Evolutionary conservation across 2,797 vertebrate species (phyloP), one percentile per base, ranked within the genome.

Genomic region (Labroides dimidiatus): DNA sequence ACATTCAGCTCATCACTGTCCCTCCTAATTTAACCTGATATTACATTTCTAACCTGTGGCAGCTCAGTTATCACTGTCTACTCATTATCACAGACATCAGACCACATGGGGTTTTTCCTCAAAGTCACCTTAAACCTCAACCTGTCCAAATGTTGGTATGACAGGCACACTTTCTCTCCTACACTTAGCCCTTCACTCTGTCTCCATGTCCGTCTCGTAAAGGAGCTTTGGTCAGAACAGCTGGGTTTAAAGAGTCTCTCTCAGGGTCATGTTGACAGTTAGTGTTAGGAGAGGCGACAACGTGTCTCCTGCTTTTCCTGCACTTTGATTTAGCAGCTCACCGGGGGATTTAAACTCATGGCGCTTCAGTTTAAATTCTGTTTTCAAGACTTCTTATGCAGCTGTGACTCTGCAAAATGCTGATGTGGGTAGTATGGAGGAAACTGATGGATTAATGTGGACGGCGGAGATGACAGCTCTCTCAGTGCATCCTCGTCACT

Each of bases 211-310:
- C 10, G 45, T 54, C 49, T 47, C 49, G 56, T 48, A 8, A 39
- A 27, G 10, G 16, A 55, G 50, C 59, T 20, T 65, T 42, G 19
- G 44, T 68, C 71, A 24, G 60, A 84, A 81, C 88, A 89, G 87
- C 86, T 88, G 86, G 54, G 58, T 64, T 53, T 86, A 53, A 78
- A 87, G 88, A 77, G 77, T 56, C 72, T 74, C 59, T 50, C 64
- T 84, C 78, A 87, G 73, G 79, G 85, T 85, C 75, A 63, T 58
- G 80, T 68, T 84, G 84, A 83, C 78, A 79, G 55, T 69, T 47
- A 27, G 33, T 14, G 30, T 61, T 49, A 45, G 66, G 41, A 30
- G 54, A 76, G 64, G 72, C 60, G 73, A 75, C 73, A 54, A 54
- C 21, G 0, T 14, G 78, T 84, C 85, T 80, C 79, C 52, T 57